Evolutionary conservation across 2,113 vertebrate genomes (phyloP).

Genomic region (Chascanopsetta lugubris): DNA sequence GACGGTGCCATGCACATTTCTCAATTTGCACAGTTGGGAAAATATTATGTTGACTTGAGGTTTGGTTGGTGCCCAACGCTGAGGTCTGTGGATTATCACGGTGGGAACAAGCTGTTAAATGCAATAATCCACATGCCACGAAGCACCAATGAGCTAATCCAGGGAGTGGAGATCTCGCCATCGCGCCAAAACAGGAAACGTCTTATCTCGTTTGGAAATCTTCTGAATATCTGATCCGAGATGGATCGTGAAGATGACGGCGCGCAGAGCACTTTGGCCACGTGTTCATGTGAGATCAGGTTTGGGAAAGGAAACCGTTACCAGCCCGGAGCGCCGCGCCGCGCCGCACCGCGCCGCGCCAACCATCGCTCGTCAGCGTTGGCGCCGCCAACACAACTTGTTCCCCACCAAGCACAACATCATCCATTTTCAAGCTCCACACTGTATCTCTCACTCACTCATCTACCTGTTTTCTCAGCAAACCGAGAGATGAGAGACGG

Average conservation of each 20-base stretch:
- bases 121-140: background rate
- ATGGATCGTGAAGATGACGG: background rate
- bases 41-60: background rate
- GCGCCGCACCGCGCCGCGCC: constrained; percentile 33
- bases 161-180: no score
- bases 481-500: constrained; percentile 43
- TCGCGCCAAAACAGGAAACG: no score
- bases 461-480: constrained; percentile 54
- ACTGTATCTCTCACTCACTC: constrained; percentile 38
- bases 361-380: constrained; percentile 39
- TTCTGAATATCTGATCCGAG: background rate
- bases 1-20: background rate
- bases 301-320: constrained; percentile 53
- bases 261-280: background rate
- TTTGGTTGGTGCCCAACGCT: background rate
- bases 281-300: constrained; percentile 33
- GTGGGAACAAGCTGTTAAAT: background rate
- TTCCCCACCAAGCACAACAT: constrained; percentile 62
- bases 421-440: constrained; percentile 21
- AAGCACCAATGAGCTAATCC: no score
- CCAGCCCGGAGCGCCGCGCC: constrained; percentile 46
- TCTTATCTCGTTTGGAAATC: background rate
- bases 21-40: background rate
- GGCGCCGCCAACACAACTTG: constrained; percentile 23
- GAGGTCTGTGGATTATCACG: constrained; percentile 20